A percentile compares a stretch with the other conserved stretches of the same genome.
Conservation (phyloP, 2,797 vertebrate genomes). For the Ceyx erithaca region DNA sequence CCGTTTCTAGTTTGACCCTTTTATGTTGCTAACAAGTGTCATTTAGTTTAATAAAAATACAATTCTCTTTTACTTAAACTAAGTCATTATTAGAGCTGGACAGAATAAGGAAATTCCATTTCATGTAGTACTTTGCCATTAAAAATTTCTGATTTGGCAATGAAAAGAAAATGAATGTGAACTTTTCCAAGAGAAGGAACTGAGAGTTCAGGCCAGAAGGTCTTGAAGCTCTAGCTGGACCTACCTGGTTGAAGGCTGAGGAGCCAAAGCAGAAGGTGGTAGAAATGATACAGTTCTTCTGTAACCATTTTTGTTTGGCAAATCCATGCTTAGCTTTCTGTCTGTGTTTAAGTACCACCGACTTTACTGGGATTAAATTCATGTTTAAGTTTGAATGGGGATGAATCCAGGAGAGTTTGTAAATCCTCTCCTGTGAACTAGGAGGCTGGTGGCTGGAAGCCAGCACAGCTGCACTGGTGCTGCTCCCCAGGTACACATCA, state of each 20-base stretch:
- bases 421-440: background rate
- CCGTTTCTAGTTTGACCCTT: background rate
- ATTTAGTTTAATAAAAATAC: slow-evolving; percentile 16
- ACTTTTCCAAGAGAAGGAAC: background rate
- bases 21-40: background rate
- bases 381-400: background rate
- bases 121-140: background rate
- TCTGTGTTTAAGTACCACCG: background rate
- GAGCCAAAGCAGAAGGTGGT: background rate
- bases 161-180: background rate
- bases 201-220: background rate
- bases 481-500: background rate
- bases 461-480: background rate
- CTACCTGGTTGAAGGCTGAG: background rate
- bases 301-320: background rate
- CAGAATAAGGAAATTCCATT: slow-evolving; percentile 28
- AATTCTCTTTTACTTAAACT: slow-evolving; percentile 12
- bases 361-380: background rate
- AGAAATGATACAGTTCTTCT: background rate
- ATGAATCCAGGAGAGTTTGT: slow-evolving; percentile 2
- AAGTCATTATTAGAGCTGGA: background rate
- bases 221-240: background rate
- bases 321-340: background rate
- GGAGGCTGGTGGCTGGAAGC: background rate
- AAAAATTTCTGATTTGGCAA: slow-evolving; percentile 3